Percentiles rank a stretch among this genome's conserved stretches.
These are phyloP conservation scores for Parnassius apollo DNA, from an alignment of 2,888 invertebrate genomes.

Conservation along the genomic window DNA sequence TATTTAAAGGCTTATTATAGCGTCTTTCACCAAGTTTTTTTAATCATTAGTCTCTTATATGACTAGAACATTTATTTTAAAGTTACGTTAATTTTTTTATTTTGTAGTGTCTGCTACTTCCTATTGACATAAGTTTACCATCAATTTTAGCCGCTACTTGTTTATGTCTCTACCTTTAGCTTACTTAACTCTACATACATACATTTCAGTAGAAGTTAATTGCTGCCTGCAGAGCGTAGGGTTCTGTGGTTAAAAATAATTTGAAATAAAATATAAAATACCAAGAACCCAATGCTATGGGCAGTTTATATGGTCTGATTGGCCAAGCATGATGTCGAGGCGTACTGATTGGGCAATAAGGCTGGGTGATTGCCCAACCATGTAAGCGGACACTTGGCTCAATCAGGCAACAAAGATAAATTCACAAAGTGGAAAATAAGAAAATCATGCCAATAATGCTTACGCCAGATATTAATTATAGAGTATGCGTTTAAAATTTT, in stretches of 20 bases:
- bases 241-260: slow-evolving; percentile 48
- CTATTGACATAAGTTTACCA: slow-evolving; percentile 81
- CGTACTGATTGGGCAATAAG: slow-evolving; percentile 86
- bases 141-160: slow-evolving; percentile 71
- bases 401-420: slow-evolving; percentile 56
- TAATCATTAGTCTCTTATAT: slow-evolving; percentile 65
- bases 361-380: slow-evolving; percentile 88
- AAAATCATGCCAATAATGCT: slow-evolving; percentile 27
- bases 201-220: slow-evolving; percentile 64
- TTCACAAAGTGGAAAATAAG: slow-evolving; percentile 37
- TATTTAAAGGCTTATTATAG: slow-evolving; percentile 76
- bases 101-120: slow-evolving; percentile 65
- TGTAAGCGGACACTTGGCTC: slow-evolving; percentile 78
- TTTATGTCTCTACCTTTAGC: slow-evolving; percentile 63
- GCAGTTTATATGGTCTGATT: slow-evolving; percentile 63
- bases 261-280: slow-evolving; percentile 37
- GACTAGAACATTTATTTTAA: slow-evolving; percentile 74
- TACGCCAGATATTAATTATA: slow-evolving; percentile 29
- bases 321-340: slow-evolving; percentile 64
- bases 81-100: slow-evolving; percentile 59
- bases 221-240: slow-evolving; percentile 54
- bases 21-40: slow-evolving; percentile 79
- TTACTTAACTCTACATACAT: slow-evolving; percentile 80
- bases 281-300: slow-evolving; percentile 56
- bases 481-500: slow-evolving; percentile 49